Evolutionary conservation across 2,797 vertebrate species (phyloP).

Genomic region (Neostethus bicornis): DNA sequence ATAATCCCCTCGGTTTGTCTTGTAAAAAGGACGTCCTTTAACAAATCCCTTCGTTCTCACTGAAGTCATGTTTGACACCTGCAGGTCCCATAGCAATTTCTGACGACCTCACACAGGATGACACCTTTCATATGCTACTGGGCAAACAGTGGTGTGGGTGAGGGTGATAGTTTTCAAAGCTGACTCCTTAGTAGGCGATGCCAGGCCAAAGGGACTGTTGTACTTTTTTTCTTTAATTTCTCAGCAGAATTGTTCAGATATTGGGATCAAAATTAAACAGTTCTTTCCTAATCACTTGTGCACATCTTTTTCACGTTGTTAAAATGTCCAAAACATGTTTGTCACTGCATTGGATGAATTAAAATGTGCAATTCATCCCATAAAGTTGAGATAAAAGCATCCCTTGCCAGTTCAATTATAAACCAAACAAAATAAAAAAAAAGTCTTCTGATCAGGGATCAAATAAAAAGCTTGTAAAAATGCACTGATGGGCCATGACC

Average conservation of each 20-base stretch:
- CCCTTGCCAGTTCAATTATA: slow-evolving; percentile 62
- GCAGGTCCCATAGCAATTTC: slow-evolving; percentile 28
- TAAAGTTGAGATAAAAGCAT: slow-evolving; percentile 55
- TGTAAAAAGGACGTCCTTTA: slow-evolving; percentile 41
- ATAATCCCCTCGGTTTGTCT: slow-evolving; percentile 51
- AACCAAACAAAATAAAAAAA: slow-evolving; percentile 51
- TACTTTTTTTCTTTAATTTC: background rate
- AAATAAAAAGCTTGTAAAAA: slow-evolving; percentile 70
- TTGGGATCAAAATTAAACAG: too few relatives aligned
- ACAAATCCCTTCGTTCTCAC: slow-evolving; percentile 23
- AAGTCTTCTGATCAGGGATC: slow-evolving; percentile 57
- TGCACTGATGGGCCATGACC: slow-evolving; percentile 49
- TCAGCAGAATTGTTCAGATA: slow-evolving; percentile 33
- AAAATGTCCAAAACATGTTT: background rate
- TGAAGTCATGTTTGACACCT: slow-evolving; percentile 58
- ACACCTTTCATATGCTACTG: slow-evolving; percentile 16
- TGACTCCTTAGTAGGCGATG: slow-evolving; percentile 31
- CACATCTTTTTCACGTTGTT: slow-evolving; percentile 4
- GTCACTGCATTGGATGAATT: background rate
- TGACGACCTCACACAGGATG: slow-evolving; percentile 30
- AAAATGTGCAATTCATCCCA: slow-evolving; percentile 8
- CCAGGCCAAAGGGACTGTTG: background rate
- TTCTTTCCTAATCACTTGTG: background rate
- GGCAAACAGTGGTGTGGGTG: slow-evolving; percentile 39
- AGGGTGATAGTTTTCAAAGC: slow-evolving; percentile 40